Conservation (phyloP, 2,797 vertebrate genomes). For the Microchirus variegatus region DNA sequence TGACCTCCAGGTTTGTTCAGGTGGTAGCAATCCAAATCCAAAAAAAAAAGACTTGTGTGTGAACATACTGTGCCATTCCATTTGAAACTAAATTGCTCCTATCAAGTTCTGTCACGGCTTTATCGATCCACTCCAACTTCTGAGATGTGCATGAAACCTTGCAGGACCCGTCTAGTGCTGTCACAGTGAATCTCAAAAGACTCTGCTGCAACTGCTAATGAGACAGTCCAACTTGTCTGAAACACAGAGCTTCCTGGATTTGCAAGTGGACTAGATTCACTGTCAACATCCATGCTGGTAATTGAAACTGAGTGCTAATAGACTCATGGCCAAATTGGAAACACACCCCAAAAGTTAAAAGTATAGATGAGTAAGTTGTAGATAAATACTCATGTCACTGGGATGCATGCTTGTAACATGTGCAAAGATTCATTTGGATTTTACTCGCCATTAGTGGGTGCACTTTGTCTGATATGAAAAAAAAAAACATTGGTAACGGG, state of each 20-base stretch:
- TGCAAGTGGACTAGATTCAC: slow-evolving; percentile 65
- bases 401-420: too few species aligned
- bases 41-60: background rate
- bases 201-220: slow-evolving; percentile 48
- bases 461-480: too few species aligned
- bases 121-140: slow-evolving; percentile 42
- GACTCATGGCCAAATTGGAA: slow-evolving; percentile 70
- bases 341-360: slow-evolving; percentile 56
- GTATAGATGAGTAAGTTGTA: slow-evolving; percentile 49
- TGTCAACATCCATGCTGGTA: slow-evolving; percentile 74
- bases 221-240: slow-evolving; percentile 50
- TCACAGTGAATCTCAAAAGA: slow-evolving; percentile 60
- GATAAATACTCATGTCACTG: slow-evolving; percentile 39
- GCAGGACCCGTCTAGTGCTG: slow-evolving; percentile 49
- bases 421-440: too few species aligned
- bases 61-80: slow-evolving; percentile 21
- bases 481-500: too few species aligned
- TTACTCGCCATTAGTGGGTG: too few species aligned
- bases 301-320: slow-evolving; percentile 76
- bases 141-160: slow-evolving; percentile 54
- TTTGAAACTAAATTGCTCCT: slow-evolving; percentile 53
- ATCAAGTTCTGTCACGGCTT: slow-evolving; percentile 62
- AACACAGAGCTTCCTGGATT: slow-evolving; percentile 58
- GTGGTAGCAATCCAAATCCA: background rate
- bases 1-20: background rate